Evolutionary conservation across 2,797 vertebrate genomes (phyloP).

Genomic region (Hypotaenidia philippensis): DNA sequence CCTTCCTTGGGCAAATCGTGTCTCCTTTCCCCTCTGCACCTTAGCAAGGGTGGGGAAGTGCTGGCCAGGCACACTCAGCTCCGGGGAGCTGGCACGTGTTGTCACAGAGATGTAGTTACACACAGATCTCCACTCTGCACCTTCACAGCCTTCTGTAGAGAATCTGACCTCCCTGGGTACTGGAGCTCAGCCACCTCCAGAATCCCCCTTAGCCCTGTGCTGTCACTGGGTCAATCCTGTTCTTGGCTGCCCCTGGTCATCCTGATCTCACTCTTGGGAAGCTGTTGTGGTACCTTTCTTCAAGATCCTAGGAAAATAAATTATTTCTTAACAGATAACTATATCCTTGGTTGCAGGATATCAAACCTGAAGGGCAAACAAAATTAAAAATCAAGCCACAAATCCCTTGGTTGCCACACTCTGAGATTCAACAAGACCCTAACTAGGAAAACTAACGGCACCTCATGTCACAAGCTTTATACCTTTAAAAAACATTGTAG

Average conservation of each 20-base stretch:
- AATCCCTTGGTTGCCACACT: neutral
- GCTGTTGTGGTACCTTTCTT: neutral
- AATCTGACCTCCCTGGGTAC: neutral
- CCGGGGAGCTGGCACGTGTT: neutral
- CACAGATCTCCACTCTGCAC: neutral
- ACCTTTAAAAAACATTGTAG: neutral
- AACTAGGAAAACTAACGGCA: neutral
- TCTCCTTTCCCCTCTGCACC: neutral
- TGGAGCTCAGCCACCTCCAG: neutral
- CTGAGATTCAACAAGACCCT: too few relatives aligned
- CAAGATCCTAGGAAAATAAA: neutral
- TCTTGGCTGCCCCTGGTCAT: neutral
- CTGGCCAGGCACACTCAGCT: neutral
- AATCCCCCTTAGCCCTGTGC: neutral
- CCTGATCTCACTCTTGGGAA: fast-evolving
- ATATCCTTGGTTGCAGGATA: neutral
- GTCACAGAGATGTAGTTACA: neutral
- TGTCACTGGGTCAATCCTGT: too few relatives aligned
- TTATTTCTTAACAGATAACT: neutral
- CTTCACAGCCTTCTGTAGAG: neutral
- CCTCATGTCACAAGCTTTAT: neutral
- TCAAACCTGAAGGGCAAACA: neutral
- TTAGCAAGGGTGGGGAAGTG: neutral
- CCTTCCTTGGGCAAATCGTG: neutral
- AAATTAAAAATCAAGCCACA: neutral